phyloP scores from a whole-genome alignment of 2,888 invertebrate species.

The Lasioglossum figueresi region DNA sequence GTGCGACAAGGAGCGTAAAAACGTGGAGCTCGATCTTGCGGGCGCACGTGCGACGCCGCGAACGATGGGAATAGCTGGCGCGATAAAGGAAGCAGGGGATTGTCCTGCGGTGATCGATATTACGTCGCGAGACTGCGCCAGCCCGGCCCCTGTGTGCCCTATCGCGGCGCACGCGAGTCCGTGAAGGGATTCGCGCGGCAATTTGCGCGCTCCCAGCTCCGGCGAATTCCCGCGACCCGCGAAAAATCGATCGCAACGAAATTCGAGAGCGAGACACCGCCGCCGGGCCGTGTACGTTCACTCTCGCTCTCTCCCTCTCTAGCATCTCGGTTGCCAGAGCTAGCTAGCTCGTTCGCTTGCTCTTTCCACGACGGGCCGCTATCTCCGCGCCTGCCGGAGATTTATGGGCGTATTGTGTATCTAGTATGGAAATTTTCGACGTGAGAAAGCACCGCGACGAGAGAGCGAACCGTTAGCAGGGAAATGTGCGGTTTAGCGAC shows the following conservation, averaged over 20 bases:
- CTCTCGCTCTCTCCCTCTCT: neutral
- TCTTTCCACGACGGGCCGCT: constrained; percentile 40
- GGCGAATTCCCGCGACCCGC: constrained; percentile 21
- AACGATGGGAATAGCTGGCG: constrained; percentile 22
- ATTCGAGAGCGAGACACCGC: constrained; percentile 39
- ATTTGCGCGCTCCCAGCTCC: constrained; percentile 31
- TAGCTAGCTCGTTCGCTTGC: constrained; percentile 4
- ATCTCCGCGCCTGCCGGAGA: constrained; percentile 55
- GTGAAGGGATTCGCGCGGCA: constrained; percentile 38
- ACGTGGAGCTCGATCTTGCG: constrained; percentile 42
- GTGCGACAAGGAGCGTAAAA: constrained; percentile 10
- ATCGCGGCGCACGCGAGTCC: constrained; percentile 36
- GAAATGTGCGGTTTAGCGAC: constrained; percentile 62
- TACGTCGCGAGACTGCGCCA: constrained; percentile 27
- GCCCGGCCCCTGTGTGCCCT: constrained; percentile 47
- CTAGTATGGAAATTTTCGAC: constrained; percentile 65
- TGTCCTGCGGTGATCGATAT: constrained; percentile 65
- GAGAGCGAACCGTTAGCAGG: constrained; percentile 46
- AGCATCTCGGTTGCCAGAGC: neutral
- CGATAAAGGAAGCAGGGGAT: constrained; percentile 57
- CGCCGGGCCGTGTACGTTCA: neutral
- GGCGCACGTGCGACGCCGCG: constrained; percentile 58
- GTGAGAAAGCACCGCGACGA: constrained; percentile 54
- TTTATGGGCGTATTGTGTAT: constrained; percentile 65
- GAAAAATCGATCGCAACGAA: constrained; percentile 58